A percentile compares a stretch with the other conserved stretches of the same genome.
Conservation (phyloP, 2,113 vertebrate genomes). For the Lethenteron reissneri region DNA sequence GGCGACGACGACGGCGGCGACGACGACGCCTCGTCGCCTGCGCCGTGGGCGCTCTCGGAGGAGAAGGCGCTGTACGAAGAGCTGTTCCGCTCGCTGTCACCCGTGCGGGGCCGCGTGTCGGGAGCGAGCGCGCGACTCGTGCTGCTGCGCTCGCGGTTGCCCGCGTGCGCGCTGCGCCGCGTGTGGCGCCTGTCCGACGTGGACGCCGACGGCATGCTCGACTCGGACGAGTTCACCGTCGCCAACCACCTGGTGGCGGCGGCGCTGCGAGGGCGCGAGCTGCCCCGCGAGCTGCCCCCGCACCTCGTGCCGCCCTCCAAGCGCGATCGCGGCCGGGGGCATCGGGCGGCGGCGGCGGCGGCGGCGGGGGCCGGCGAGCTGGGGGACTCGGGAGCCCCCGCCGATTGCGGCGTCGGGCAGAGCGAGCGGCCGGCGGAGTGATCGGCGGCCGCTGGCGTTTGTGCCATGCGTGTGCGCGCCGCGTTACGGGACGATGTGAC, state of each 20-base stretch:
- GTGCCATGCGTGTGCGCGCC: no score
- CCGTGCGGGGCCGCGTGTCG: background rate
- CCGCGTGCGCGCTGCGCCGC: background rate
- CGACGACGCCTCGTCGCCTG: background rate
- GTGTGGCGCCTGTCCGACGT: background rate
- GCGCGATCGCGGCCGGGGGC: background rate
- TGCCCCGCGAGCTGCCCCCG: background rate
- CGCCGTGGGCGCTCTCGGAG: constrained; percentile 1
- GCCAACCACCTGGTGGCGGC: background rate
- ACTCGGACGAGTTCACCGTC: background rate
- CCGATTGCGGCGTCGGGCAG: no score
- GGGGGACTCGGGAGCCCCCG: no score
- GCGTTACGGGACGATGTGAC: no score
- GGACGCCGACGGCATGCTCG: background rate
- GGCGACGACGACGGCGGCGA: background rate
- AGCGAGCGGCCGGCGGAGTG: no score
- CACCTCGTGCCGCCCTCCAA: constrained; percentile 5
- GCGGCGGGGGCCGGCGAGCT: no score
- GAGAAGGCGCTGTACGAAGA: background rate
- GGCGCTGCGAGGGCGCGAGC: background rate
- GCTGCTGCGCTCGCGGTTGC: constrained; percentile 4
- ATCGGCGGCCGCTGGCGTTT: no score
- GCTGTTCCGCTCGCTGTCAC: background rate
- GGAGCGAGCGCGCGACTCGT: background rate
- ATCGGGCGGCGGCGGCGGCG: background rate